Evolutionary conservation across 1,140 invertebrate genomes (phyloP), one percentile per base, ranked within the genome.

Genomic region (Babylonia areolata): DNA sequence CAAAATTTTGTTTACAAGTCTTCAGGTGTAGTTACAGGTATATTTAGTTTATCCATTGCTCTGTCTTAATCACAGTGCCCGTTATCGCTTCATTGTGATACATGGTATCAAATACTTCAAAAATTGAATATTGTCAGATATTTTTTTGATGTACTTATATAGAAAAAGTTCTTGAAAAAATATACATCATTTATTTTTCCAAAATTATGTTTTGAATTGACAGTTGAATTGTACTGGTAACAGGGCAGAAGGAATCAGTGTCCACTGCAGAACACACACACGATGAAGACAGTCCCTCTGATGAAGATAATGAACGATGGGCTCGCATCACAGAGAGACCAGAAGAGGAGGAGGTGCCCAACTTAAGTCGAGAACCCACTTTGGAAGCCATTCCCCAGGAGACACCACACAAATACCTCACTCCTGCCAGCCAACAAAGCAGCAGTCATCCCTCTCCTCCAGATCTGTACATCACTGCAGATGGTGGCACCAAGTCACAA

Each of bases 361-460:
- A 78, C 81, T 83, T 54, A 83, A 75, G 54, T 20, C 82, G 85
- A 86, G 87, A 80, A 83, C 81, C 78, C 31, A 77, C 85, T 12
- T 33, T 73, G 73, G 85, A 86, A 6, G 42, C 75, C 37, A 71
- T 84, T 40, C 77, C 28, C 37, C 46, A 33, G 40, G 33, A 35
- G 39, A 35, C 31, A 35, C 81, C 37, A 46, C 37, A 40, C 35
- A 71, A n/a, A 58, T 28, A 71, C 39, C 31, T 23, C 31, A 39
- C 2, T 20, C 73, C 37, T 15, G 31, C 23, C 23, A n/a, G n/a
- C 78, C n/a, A 80, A 39, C 35, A n/a, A 28, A 51, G 81, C 58
- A 73, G 71, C 35, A 37, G 71, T 35, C 71, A 73, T 1, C 35
- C 71, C 33, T 35, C 71, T 0, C 71, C 71, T 35, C 31, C 71